These are phyloP conservation scores for Agrilus biguttatus DNA, from an alignment of 2,888 invertebrate species.

Conservation along the genomic window DNA sequence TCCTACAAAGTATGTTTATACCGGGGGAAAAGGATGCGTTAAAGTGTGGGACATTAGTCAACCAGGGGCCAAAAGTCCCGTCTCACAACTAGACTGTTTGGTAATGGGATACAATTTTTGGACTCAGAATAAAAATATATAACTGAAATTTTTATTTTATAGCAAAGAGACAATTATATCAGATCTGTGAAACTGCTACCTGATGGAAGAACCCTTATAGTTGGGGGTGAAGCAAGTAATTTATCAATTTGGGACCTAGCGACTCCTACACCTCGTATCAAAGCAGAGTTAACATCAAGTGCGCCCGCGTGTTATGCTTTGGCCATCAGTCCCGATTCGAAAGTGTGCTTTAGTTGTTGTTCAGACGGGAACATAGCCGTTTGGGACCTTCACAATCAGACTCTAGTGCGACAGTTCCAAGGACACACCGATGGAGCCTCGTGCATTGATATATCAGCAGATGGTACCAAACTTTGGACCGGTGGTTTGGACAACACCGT, in stretches of 20 bases:
- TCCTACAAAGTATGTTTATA: constrained; percentile 85
- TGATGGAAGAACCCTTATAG: constrained; percentile 86
- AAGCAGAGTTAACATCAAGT: constrained; percentile 77
- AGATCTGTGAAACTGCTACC: constrained; percentile 87
- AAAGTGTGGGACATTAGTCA: constrained; percentile 74
- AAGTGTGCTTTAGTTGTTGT: constrained; percentile 97
- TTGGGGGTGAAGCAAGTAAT: constrained; percentile 92
- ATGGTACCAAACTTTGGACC: constrained; percentile 81
- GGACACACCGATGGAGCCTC: constrained; percentile 97
- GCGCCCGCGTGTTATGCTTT: constrained; percentile 97
- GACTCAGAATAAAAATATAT: not conserved
- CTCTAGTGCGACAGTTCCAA: constrained; percentile 77
- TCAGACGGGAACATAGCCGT: constrained; percentile 97
- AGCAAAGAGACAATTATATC: constrained; percentile 94
- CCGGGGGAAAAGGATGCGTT: constrained; percentile 92
- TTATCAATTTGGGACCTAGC: constrained; percentile 93
- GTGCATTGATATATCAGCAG: constrained; percentile 91
- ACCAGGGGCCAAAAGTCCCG: constrained; percentile 60
- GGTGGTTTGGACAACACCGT: constrained; percentile 96
- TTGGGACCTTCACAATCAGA: constrained; percentile 87
- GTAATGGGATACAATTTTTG: constrained; percentile 26
- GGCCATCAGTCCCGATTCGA: constrained; percentile 92
- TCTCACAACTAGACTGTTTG: constrained; percentile 76
- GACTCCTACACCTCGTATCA: constrained; percentile 80
- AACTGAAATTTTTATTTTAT: constrained; percentile 16